Conservation (phyloP, 2,888 invertebrate genomes). For the Morpho helenor region DNA sequence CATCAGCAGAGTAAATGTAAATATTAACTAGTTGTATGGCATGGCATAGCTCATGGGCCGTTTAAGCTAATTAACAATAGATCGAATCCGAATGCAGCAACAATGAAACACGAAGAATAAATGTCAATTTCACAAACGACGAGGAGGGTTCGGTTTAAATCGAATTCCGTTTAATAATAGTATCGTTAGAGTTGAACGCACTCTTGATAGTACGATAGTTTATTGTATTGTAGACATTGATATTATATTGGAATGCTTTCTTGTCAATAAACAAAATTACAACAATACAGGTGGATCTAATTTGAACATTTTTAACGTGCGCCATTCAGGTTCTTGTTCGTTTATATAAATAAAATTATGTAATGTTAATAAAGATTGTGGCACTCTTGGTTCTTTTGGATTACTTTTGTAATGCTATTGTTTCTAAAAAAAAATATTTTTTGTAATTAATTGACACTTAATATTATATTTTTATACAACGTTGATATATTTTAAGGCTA, state of each 20-base stretch:
- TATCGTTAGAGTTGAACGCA: conserved; percentile 75
- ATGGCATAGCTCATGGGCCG: conserved; percentile 65
- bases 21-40: conserved; percentile 28
- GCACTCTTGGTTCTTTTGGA: neutral
- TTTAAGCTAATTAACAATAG: conserved; percentile 79
- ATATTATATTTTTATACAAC: no score
- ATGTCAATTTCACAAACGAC: conserved; percentile 79
- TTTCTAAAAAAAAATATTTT: no score
- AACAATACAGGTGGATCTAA: conserved; percentile 8
- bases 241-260: conserved; percentile 31
- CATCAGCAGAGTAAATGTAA: neutral
- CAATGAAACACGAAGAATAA: conserved; percentile 79
- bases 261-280: conserved; percentile 15
- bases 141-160: conserved; percentile 77
- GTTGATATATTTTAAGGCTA: no score
- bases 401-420: neutral
- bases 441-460: no score
- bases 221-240: conserved; percentile 47
- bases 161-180: conserved; percentile 79
- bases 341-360: neutral
- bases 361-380: neutral
- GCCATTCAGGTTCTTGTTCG: neutral
- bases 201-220: conserved; percentile 71
- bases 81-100: conserved; percentile 72
- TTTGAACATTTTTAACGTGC: conserved; percentile 4